Base-by-base conservation (phyloP, 2,113 vertebrate species). In the Nestor notabilis region DNA sequence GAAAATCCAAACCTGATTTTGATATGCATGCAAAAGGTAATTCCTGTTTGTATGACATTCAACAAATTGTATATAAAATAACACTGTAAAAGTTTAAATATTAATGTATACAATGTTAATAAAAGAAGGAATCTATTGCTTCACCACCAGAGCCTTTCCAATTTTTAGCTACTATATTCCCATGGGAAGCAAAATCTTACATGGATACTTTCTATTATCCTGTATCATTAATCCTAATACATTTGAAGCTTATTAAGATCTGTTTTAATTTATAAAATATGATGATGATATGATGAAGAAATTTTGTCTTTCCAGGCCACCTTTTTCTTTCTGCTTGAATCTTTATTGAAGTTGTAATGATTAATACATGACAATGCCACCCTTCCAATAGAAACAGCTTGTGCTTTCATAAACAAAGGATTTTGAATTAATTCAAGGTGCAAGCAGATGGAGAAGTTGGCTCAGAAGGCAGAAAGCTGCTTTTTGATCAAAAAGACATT, bases 391-490 rank as follows among this genome's bases (percentile, higher is more conserved):
- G 5, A 14, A 95, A 49, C 68, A 92, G 60, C 13, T 75, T 95
- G 83, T 86, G 60, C 49, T 87, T 92, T 93, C 68, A 63, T 86
- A 95, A 92, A 89, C n/a, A 81, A 77, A 92, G 4, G 5, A 46
- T 66, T 90, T 41, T 63, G 18, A 93, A 82, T 63, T 83, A 52
- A 74, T 80, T 93, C 61, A 77, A 92, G 63, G 37, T 88, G 23
- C 6, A 61, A 86, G 12, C 86, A 93, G 89, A 93, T 89, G 71
- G 71, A 74, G 13, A 78, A 58, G 31, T 65, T 95, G 49, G 25
- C 68, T 92, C 19, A 92, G 31, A 23, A 77, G 3, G 11, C 27
- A 86, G 52, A 95, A 94, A 90, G 0, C 7, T 60, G 27, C 0
- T 46, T 85, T 87, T 93, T 93, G 25, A 90, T 91, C 17, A 93